Evolutionary conservation across 2,113 vertebrate genomes (phyloP).

Genomic region (Typhlomys cinereus): DNA sequence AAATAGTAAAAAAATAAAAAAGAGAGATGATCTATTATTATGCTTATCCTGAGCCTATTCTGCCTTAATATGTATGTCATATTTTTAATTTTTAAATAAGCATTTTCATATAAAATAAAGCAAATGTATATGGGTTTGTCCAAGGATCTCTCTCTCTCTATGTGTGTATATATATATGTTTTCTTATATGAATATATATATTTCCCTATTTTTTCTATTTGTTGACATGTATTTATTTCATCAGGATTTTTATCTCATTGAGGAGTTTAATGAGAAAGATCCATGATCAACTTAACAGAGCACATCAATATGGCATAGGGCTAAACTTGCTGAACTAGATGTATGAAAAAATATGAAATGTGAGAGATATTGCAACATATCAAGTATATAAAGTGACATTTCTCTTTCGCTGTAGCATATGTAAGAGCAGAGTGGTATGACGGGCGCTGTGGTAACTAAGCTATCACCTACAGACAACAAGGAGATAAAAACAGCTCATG

Average conservation of each 20-base stretch:
- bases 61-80: background rate
- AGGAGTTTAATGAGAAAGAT: background rate
- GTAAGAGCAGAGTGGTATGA: no score
- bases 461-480: background rate
- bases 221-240: no score
- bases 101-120: background rate
- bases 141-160: no score
- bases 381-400: background rate
- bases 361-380: rapidly evolving
- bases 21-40: background rate
- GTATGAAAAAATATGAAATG: background rate
- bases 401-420: background rate
- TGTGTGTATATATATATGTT: no score
- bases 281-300: no score
- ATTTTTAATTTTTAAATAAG: background rate
- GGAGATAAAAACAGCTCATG: background rate
- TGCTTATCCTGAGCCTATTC: background rate
- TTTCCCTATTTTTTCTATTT: no score
- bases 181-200: no score
- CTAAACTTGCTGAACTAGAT: rapidly evolving
- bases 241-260: background rate
- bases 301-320: background rate
- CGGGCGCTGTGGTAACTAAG: background rate
- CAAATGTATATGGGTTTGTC: background rate
- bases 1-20: no score